phyloP scores from a whole-genome alignment of 2,888 invertebrate species.

The Balanococcus diminutus region DNA sequence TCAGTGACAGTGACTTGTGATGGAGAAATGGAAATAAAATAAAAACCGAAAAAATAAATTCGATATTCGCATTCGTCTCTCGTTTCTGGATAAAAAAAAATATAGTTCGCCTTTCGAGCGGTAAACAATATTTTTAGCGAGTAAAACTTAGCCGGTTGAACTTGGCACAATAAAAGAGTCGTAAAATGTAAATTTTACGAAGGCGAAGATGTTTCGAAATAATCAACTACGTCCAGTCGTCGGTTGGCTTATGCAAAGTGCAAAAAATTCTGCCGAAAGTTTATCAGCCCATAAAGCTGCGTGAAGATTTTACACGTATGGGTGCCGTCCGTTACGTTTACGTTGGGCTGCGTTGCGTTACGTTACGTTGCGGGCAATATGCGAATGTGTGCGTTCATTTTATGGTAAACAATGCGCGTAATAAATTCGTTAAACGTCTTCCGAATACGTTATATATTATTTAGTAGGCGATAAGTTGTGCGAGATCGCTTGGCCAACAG shows the following conservation, averaged over 20 bases:
- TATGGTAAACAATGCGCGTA: neutral
- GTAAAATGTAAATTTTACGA: neutral
- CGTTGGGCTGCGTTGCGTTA: too few species aligned
- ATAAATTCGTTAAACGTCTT: constrained; percentile 15
- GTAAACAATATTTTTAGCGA: neutral
- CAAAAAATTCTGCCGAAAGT: neutral
- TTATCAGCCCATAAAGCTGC: neutral
- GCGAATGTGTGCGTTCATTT: neutral
- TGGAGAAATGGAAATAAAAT: too few species aligned
- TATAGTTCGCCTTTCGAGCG: too few species aligned
- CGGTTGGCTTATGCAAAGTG: neutral
- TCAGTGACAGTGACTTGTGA: too few species aligned
- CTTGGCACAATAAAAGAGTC: neutral
- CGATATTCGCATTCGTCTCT: too few species aligned
- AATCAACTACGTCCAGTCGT: neutral
- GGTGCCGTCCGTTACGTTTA: neutral
- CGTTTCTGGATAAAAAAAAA: too few species aligned
- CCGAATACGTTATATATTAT: neutral
- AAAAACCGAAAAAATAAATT: too few species aligned
- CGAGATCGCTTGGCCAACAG: neutral
- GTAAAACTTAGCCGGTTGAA: neutral
- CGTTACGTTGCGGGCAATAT: neutral
- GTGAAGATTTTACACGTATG: neutral
- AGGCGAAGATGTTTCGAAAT: neutral
- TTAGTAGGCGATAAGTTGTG: neutral